These are phyloP conservation scores for Amorpha juglandis DNA, from an alignment of 2,888 invertebrate genomes.

Conservation along the genomic window DNA sequence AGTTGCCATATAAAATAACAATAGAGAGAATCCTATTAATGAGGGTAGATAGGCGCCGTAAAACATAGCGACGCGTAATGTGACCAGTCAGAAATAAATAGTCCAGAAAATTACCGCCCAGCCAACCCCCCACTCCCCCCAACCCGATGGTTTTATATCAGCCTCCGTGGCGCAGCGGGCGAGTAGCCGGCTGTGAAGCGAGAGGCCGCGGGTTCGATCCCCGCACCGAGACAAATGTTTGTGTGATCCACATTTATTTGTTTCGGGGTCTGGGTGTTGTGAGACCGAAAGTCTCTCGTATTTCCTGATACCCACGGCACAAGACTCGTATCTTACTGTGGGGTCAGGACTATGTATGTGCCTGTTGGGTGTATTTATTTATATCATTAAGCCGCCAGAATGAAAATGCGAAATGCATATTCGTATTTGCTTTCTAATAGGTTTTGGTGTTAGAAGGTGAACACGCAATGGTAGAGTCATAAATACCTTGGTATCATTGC, in stretches of 20 bases:
- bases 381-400: constrained; percentile 26
- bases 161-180: no score
- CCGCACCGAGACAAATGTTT: no score
- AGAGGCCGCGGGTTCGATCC: no score
- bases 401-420: constrained; percentile 11
- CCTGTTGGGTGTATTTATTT: no score
- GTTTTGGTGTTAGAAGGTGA: constrained; percentile 11
- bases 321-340: no score
- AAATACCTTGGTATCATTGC: neutral
- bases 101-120: constrained; percentile 64
- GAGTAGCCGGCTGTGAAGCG: no score
- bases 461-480: neutral
- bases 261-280: no score
- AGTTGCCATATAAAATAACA: constrained; percentile 12
- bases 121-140: constrained; percentile 28
- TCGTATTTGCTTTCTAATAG: constrained; percentile 21
- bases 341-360: no score
- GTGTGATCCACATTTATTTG: no score
- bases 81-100: constrained; percentile 66
- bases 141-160: constrained; percentile 28
- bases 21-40: constrained; percentile 38
- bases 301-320: no score
- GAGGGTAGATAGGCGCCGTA: constrained; percentile 44
- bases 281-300: no score
- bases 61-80: constrained; percentile 56